Conservation (phyloP, 2,888 invertebrate genomes). For the Ischnura elegans region DNA sequence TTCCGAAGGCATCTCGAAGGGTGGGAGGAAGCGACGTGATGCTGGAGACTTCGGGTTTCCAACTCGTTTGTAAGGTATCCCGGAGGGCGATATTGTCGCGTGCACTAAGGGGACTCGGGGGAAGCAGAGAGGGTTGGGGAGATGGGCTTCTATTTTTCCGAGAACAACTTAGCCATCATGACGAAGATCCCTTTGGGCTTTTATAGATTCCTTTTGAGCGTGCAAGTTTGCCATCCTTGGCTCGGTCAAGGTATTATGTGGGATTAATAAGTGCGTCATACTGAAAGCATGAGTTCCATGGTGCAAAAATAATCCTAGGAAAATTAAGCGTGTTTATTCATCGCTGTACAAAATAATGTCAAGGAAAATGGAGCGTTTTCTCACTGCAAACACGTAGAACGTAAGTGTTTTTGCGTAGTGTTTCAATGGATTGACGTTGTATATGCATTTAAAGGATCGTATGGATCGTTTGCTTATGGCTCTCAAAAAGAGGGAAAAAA, state of each 20-base stretch:
- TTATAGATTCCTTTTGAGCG: not conserved
- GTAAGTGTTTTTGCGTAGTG: not conserved
- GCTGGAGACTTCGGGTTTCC: not conserved
- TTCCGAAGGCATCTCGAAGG: conserved; percentile 44
- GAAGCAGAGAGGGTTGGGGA: not conserved
- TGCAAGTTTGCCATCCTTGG: not conserved
- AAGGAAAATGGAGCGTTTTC: too few relatives aligned
- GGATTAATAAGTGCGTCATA: not conserved
- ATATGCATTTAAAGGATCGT: not conserved
- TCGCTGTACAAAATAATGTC: too few relatives aligned
- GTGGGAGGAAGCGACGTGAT: not conserved
- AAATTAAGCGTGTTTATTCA: too few relatives aligned
- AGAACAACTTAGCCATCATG: conserved; percentile 39
- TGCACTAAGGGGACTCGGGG: not conserved
- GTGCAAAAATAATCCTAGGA: not conserved
- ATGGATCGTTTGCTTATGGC: not conserved
- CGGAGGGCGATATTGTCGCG: not conserved
- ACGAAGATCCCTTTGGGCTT: not conserved
- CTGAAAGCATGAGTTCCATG: not conserved
- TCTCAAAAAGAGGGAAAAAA: not conserved
- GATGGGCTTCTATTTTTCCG: conserved; percentile 8
- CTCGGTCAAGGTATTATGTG: not conserved
- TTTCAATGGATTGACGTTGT: not conserved
- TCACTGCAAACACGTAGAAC: too few relatives aligned
- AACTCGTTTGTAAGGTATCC: not conserved